These are phyloP conservation scores for Ceratotherium simum DNA, from an alignment of 2,113 vertebrate species.

Conservation along the genomic window DNA sequence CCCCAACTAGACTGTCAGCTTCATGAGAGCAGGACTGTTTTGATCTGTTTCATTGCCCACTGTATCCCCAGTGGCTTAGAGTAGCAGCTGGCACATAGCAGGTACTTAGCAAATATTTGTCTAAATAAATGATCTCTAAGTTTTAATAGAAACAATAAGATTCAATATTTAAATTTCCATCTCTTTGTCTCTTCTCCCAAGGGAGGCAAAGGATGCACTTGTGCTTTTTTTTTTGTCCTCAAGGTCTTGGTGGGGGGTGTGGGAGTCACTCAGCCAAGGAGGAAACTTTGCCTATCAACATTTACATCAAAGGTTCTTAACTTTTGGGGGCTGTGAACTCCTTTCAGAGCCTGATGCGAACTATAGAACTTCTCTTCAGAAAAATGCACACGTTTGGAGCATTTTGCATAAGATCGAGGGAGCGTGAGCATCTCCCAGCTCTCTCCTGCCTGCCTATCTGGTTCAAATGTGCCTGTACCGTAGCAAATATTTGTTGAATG, in stretches of 20 bases:
- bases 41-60: neutral
- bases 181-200: neutral
- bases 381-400: neutral
- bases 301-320: neutral
- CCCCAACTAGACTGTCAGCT: neutral
- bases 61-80: neutral
- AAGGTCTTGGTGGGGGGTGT: neutral
- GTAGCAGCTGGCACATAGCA: neutral
- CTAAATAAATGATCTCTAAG: neutral
- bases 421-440: rapidly evolving
- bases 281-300: neutral
- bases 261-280: neutral
- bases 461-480: neutral
- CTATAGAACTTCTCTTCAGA: neutral
- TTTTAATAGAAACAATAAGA: neutral
- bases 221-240: neutral
- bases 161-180: neutral
- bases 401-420: neutral
- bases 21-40: neutral
- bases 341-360: neutral
- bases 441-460: neutral
- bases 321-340: neutral
- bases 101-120: neutral
- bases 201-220: neutral
- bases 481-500: neutral